Percentiles rank a stretch among this genome's conserved stretches.
Evolutionary conservation across 2,113 vertebrate genomes (phyloP).

Genomic region (Solea senegalensis): DNA sequence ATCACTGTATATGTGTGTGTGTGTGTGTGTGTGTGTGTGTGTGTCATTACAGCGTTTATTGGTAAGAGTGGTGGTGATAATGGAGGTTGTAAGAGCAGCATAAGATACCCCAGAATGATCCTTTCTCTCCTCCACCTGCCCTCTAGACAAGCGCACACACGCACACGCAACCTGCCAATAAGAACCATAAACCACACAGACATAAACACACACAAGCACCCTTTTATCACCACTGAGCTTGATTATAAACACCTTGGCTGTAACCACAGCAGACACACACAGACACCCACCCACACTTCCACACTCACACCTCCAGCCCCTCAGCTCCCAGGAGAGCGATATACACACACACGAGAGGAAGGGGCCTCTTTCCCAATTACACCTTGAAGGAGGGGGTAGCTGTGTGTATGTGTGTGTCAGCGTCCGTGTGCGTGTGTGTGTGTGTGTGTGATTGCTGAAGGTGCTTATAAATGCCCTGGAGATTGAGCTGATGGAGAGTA

Average conservation of each 20-base stretch:
- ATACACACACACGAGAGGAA: conserved; percentile 56
- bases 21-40: conserved; percentile 16
- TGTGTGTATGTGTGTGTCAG: conserved; percentile 9
- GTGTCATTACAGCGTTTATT: conserved; percentile 43
- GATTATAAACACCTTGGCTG: conserved; percentile 67
- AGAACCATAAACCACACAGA: conserved; percentile 54
- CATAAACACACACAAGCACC: conserved; percentile 57
- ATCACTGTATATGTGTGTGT: conserved; percentile 17
- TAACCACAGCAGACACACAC: conserved; percentile 32
- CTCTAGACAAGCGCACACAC: conserved; percentile 20
- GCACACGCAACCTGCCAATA: conserved; percentile 50
- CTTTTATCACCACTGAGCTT: conserved; percentile 66
- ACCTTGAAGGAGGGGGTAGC: conserved; percentile 27
- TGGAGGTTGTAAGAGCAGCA: conserved; percentile 38
- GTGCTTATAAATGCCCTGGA: conserved; percentile 74
- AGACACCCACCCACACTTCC: background rate
- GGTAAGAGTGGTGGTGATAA: conserved; percentile 40
- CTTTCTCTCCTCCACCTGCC: conserved; percentile 29
- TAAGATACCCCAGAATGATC: conserved; percentile 7
- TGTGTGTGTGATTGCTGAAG: conserved; percentile 60
- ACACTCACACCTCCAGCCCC: conserved; percentile 36
- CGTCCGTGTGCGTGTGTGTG: conserved; percentile 15
- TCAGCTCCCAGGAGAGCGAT: conserved; percentile 62
- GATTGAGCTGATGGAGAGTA: conserved; percentile 70
- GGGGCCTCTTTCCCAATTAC: conserved; percentile 72